phyloP scores from a whole-genome alignment of 2,113 vertebrate species.

The Rafetus swinhoei region DNA sequence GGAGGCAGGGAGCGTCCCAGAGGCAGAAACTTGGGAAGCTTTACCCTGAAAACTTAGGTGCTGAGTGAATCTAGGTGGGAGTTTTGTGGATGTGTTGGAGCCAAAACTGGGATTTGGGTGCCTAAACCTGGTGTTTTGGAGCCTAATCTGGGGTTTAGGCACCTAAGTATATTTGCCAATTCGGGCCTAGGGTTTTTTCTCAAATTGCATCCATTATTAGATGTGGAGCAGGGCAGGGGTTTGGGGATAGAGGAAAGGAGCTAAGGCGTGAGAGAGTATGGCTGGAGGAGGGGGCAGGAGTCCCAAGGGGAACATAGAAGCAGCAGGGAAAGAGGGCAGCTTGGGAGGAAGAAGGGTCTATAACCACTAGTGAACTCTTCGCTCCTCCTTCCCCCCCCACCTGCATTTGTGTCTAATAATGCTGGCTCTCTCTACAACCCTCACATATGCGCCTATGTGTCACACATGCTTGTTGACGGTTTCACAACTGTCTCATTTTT shows the following conservation, averaged over 20 bases:
- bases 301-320: neutral
- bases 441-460: neutral
- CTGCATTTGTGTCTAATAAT: neutral
- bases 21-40: neutral
- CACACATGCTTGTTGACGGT: neutral
- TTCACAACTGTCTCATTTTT: neutral
- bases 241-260: neutral
- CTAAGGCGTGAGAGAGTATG: neutral
- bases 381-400: neutral
- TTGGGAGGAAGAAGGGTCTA: neutral
- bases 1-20: neutral
- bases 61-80: neutral
- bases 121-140: neutral
- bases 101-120: neutral
- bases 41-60: neutral
- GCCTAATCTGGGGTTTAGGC: neutral
- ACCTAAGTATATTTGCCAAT: neutral
- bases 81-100: neutral
- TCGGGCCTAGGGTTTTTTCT: neutral
- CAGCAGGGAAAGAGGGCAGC: neutral
- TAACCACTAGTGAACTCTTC: neutral
- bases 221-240: neutral
- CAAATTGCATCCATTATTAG: neutral
- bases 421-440: neutral
- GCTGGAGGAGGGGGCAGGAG: neutral